Evolutionary conservation across 2,113 vertebrate genomes (phyloP).

Genomic region (Illadopsis cleaveri): DNA sequence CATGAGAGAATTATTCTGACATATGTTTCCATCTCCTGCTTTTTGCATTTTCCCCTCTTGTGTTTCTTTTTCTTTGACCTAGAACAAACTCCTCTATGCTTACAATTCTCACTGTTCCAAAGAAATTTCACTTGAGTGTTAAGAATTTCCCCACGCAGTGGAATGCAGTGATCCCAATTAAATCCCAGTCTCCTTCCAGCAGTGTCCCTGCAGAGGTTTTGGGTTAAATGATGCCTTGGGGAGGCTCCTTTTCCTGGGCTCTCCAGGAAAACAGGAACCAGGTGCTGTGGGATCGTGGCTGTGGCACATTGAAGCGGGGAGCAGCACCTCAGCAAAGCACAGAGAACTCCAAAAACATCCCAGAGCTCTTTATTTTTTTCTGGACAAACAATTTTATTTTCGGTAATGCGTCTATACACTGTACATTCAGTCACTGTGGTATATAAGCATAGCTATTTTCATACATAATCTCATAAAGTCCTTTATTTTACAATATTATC

Average conservation of each 20-base stretch:
- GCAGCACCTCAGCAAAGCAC: neutral
- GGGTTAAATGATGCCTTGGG: fast-evolving
- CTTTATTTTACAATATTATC: slow-evolving; percentile 91
- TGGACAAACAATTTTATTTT: slow-evolving; percentile 97
- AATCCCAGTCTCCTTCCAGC: neutral
- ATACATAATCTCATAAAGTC: slow-evolving; percentile 93
- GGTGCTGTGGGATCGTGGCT: neutral
- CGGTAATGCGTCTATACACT: slow-evolving; percentile 97
- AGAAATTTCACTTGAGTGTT: neutral
- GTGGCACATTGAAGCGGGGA: neutral
- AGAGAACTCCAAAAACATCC: neutral
- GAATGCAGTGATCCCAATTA: fast-evolving
- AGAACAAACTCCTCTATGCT: neutral
- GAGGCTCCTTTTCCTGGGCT: neutral
- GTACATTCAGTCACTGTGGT: slow-evolving; percentile 96
- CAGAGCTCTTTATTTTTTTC: slow-evolving; percentile 27
- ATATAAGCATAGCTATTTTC: slow-evolving; percentile 95
- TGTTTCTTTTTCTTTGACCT: slow-evolving; percentile 12
- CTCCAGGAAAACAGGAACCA: neutral
- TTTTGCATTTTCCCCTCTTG: neutral
- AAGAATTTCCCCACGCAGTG: neutral
- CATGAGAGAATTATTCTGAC: slow-evolving; percentile 29
- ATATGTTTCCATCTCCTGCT: slow-evolving; percentile 36
- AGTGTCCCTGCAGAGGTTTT: fast-evolving
- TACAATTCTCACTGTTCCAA: neutral